Base-by-base conservation (phyloP, 2,797 vertebrate species). In the Serranus cabrilla region DNA sequence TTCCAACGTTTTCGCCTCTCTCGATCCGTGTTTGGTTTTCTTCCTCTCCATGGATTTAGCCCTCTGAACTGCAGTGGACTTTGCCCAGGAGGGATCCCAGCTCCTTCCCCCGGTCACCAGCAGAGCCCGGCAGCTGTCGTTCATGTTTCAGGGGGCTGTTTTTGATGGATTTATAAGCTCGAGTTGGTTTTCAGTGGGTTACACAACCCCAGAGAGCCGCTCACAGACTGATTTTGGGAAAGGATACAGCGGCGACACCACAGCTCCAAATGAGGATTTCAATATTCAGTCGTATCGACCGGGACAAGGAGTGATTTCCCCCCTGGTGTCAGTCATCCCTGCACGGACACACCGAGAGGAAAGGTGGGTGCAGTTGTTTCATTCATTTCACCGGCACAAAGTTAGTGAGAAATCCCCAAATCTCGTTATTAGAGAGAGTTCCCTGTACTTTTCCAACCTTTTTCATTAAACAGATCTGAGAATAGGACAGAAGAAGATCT, bases 161-260 rank as follows among this genome's bases (percentile, higher is more conserved):
- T 80, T 80, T 71, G 51, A 85, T 92, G 94, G 93, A 94, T 94
- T 86, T 93, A 90, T 90, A 81, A 79, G 16, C 55, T 62, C 43
- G 7, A n/a, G 20, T 62, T 45, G 14, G 5, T 31, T 65, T 74
- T 69, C 52, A 64, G 10, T 8, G 23, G 82, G 85, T 82, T 67
- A 50, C 59, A 52, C 47, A 34, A 23, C 42, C 52, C 17, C 49
- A 31, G 47, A 60, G 50, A 52, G 1, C 13, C 25, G 11, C 37
- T 57, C 37, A 71, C 12, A 21, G 56, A 58, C 81, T 47, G 49
- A 2, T 58, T 39, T 56, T 52, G 34, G 56, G 34, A 54, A 71
- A 42, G 43, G 50, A 75, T 31, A 72, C 56, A 10, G 21, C 23
- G 56, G 68, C 59, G 59, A 73, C 45, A 58, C 8, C 2, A 25